Base-by-base conservation (phyloP, 2,888 invertebrate genomes). In the Lysandra bellargus region DNA sequence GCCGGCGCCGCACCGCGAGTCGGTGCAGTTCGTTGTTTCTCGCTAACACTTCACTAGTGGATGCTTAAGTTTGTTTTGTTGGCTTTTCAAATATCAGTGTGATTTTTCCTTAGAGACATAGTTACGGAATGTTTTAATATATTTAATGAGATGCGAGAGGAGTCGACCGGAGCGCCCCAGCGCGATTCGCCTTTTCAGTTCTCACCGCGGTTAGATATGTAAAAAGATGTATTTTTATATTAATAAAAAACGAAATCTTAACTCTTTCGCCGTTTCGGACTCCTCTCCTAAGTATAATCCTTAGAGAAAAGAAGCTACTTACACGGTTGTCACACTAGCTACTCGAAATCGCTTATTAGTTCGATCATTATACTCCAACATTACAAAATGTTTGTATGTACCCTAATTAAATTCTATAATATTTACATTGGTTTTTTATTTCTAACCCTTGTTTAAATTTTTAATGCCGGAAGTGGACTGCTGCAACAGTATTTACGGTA, bases 311-410 rank as follows among this genome's bases (percentile, higher is more conserved):
- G 84, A 84, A 87, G 85, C 89, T 90, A 90, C 88, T 89, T 89
- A 90, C 87, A 89, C 88, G 85, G 87, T 88, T 87, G 87, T 88
- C 89, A 90, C 91, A 91, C 92, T 91, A 89, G 93, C 91, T 91
- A 91, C 89, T 91, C 88, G 88, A 90, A 88, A 92, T 90, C 93
- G 93, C 93, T 94, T 94, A 90, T 92, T 93, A 93, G 92, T 93
- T 93, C 91, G 90, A 89, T 92, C 91, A 93, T 90, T 93, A 92
- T 93, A 92, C 90, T 93, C 91, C 92, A 90, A 90, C 91, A 92
- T 92, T 93, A 93, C 92, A 92, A 92, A 92, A 91, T 92, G 92
- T 94, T 94, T 94, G 93, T 94, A 94, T 93, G 92, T 94, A 94
- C 92, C 92, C 90, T 93, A 92, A 94, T 93, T 93, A 94, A 94